Evolutionary conservation across 1,140 invertebrate species (phyloP), one percentile per base, ranked within the genome.

Genomic region (Trichonephila clavata): DNA sequence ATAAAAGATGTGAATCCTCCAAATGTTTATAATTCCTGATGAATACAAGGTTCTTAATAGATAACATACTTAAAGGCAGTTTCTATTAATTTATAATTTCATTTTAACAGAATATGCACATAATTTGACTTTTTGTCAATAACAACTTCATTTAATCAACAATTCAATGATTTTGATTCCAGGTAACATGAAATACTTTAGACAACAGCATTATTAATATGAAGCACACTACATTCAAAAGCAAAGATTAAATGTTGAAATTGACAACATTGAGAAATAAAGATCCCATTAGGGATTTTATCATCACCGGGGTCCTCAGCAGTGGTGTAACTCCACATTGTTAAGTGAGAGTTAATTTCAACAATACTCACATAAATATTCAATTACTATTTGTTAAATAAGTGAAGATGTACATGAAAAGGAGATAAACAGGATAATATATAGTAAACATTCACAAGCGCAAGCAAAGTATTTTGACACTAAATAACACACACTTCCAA

Each of bases 201-300:
- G 59, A 81, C 21, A 90, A 90, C 71, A 90, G 39, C 27, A 77
- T 77, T 81, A 81, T 24, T 81, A 10, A 81, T 39, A 39, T n/a
- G 50, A 20, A 80, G 77, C 57, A 90, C 16, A 21, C 89, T 90
- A 81, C 77, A 60, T 81, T 57, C 16, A 61, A 87, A 71, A 89
- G 68, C 65, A 90, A 60, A 90, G 68, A 88, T 43, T 88, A 63
- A 77, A 39, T 89, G 61, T 65, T 89, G n/a, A 16, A 77, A 14
- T 16, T n/a, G 61, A 88, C 60, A 60, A 60, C 71, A 43, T 50
- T 24, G 71, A 81, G 71, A 90, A 10, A 50, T 10, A 50, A 71
- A 90, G 39, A 90, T 90, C 89, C 89, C 71, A 61, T 90, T 81
- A 39, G 71, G 89, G 68, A 90, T 83, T 60, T 61, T 81, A 57